Evolutionary conservation across 2,888 invertebrate genomes (phyloP).

Genomic region (Coelopa pilipes): DNA sequence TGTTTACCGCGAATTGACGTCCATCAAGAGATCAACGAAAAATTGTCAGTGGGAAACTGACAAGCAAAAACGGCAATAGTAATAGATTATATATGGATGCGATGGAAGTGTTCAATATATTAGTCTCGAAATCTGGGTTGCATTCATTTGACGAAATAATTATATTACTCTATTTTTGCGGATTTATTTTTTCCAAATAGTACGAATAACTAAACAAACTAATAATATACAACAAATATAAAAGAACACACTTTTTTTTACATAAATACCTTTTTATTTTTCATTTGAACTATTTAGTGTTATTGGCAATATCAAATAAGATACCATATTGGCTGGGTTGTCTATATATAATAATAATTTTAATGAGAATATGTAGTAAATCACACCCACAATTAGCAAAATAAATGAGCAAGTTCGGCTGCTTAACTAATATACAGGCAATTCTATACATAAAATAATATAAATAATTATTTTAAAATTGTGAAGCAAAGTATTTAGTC

Average conservation of each 20-base stretch:
- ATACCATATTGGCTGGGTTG: constrained; percentile 11
- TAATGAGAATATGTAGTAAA: neutral
- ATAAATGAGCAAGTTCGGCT: constrained; percentile 19
- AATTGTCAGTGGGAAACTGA: too few relatives aligned
- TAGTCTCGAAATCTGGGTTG: too few relatives aligned
- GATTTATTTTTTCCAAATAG: too few relatives aligned
- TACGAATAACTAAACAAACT: too few relatives aligned
- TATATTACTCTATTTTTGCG: too few relatives aligned
- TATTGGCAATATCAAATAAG: constrained; percentile 26
- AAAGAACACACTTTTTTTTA: neutral
- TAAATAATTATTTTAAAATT: neutral
- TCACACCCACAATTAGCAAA: constrained; percentile 6
- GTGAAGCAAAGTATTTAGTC: constrained; percentile 7
- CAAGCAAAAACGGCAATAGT: too few relatives aligned
- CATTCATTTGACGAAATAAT: too few relatives aligned
- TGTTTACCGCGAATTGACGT: too few relatives aligned
- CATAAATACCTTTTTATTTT: constrained; percentile 9
- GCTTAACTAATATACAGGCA: constrained; percentile 10
- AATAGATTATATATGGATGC: too few relatives aligned
- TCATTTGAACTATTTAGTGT: constrained; percentile 25
- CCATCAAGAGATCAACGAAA: too few relatives aligned
- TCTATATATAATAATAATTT: neutral
- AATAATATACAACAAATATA: neutral
- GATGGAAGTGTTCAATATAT: too few relatives aligned
- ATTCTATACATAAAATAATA: neutral